Percentiles rank a stretch among this genome's conserved stretches.
phyloP scores from a whole-genome alignment of 1,140 invertebrate genomes.

The Andricus grossulariae region DNA sequence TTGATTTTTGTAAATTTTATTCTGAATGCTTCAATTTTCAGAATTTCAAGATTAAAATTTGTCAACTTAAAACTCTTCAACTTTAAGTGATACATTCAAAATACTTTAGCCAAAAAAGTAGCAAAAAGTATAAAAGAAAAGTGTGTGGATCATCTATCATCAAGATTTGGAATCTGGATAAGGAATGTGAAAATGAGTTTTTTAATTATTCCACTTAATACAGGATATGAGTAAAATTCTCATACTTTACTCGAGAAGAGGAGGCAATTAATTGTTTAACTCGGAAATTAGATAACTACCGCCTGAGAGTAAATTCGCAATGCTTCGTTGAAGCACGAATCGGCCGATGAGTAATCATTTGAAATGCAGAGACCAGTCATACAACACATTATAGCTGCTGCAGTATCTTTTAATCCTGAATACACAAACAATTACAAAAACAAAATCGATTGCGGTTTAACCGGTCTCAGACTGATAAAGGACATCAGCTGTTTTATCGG shows the following conservation, averaged over 20 bases:
- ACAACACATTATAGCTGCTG: neutral
- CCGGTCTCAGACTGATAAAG: neutral
- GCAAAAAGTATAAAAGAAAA: no score
- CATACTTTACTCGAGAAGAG: neutral
- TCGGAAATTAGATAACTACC: conserved; percentile 16
- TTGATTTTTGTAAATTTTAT: no score
- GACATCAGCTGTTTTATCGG: conserved; percentile 9
- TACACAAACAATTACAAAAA: neutral
- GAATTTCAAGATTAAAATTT: no score
- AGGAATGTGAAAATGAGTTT: conserved; percentile 8
- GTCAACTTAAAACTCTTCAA: no score
- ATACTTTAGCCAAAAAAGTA: no score
- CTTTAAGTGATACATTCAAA: no score
- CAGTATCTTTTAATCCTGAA: neutral
- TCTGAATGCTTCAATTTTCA: no score
- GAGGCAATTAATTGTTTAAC: conserved; percentile 31
- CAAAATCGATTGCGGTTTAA: neutral
- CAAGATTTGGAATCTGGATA: neutral
- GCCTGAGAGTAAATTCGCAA: conserved; percentile 6
- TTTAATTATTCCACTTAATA: neutral
- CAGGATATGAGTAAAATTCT: conserved; percentile 32
- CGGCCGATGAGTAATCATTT: conserved; percentile 10
- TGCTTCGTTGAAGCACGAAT: neutral
- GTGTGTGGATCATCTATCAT: no score
- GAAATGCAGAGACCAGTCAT: neutral